A percentile compares a stretch with the other conserved stretches of the same genome.
Conservation (phyloP, 2,888 invertebrate genomes). For the Drosophila kanekoi region DNA sequence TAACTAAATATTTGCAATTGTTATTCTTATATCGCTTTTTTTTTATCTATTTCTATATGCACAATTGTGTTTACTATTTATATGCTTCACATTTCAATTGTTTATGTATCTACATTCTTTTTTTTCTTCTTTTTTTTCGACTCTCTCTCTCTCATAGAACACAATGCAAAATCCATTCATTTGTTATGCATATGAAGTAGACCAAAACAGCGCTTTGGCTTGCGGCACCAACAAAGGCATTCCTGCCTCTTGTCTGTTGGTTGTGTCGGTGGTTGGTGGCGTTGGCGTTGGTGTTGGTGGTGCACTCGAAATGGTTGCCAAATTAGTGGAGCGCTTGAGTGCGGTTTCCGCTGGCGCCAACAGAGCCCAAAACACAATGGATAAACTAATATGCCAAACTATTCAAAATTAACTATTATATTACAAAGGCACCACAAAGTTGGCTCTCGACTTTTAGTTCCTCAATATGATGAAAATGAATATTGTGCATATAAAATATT, state of each 20-base stretch:
- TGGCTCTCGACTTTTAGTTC: neutral
- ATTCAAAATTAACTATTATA: conserved; percentile 12
- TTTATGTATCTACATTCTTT: conserved; percentile 47
- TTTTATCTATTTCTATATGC: conserved; percentile 50
- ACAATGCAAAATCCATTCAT: conserved; percentile 72
- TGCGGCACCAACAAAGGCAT: conserved; percentile 40
- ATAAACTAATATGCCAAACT: conserved; percentile 14
- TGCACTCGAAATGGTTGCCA: conserved; percentile 38
- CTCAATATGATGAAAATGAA: neutral
- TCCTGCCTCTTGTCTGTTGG: conserved; percentile 25
- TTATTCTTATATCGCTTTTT: conserved; percentile 56
- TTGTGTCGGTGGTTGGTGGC: conserved; percentile 15
- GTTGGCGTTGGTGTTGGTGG: conserved; percentile 11
- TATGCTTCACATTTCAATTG: conserved; percentile 64
- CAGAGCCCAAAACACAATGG: conserved; percentile 19
- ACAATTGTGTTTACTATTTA: conserved; percentile 46
- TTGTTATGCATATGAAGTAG: conserved; percentile 79
- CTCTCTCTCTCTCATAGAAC: conserved; percentile 42
- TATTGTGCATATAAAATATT: no score
- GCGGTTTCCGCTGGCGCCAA: conserved; percentile 56
- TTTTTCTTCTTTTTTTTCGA: conserved; percentile 9
- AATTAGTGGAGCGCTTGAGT: conserved; percentile 53
- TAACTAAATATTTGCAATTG: conserved; percentile 77
- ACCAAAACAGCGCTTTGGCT: conserved; percentile 54
- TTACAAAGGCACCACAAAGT: conserved; percentile 9